Base-by-base conservation (phyloP, 2,113 vertebrate genomes). In the Alethe castanea region DNA sequence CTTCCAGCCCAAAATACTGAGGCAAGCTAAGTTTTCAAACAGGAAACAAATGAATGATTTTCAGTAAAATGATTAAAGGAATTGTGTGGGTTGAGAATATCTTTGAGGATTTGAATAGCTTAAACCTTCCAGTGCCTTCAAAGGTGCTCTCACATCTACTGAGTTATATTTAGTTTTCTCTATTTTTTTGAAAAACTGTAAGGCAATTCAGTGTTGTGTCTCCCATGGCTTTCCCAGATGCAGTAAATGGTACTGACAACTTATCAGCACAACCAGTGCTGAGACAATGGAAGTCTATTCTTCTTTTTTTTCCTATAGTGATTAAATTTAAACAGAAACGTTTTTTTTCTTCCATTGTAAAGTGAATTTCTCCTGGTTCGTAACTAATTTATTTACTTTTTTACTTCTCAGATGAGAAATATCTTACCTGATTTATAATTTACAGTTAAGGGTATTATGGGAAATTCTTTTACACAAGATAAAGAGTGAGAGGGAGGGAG, bases 41-140 rank as follows among this genome's bases (percentile, higher is more conserved):
- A 69, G 53, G 81, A 96, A 95, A 36, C 0, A 2, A 89, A 94
- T 36, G 59, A 80, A 12, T 64, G 67, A 67, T 94, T 94, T 95
- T 95, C 83, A 92, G 91, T 95, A 45, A 88, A 94, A 83, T 86
- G 96, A 97, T 96, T 92, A 96, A 96, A 97, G 79, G 89, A 80
- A 90, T 65, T 66, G 95, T 92, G 97, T 97, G 94, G 94, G 95
- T 82, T 96, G 86, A 90, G 96, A 95, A 97, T 77, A 78, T 88
- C 94, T 97, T 97, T 96, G 94, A 96, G 96, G 94, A 95, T 92
- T 86, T 94, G 86, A 97, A 96, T 96, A 95, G 93, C 94, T 97
- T 97, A 96, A 97, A 90, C 84, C 64, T 96, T 91, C 59, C 90
- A 85, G 62, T 91, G 83, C 81, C 96, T 98, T 97, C 97, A 97